Evolutionary conservation across 2,888 invertebrate genomes (phyloP), one percentile per base, ranked within the genome.

Genomic region (Pyralis farinalis): DNA sequence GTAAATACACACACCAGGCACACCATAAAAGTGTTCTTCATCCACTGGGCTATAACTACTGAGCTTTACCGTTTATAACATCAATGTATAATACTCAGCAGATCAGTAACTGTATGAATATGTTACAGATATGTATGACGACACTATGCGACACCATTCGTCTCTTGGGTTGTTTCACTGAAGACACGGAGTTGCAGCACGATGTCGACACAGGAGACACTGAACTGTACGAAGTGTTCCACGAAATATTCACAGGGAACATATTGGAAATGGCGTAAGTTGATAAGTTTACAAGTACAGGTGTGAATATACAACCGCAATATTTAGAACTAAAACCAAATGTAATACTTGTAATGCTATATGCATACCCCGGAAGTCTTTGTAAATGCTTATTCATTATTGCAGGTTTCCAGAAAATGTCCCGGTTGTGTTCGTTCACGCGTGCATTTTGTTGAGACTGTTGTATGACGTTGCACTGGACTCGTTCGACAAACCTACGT

Each of bases 401-500:
- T 73, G 11, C 71, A 94, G 94, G 34, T 93, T 95, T 68, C 92
- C 93, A 1, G 92, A 92, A 7, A 91, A 92, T 43, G 92, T 97
- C 53, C 96, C 97, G 5, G 91, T 93, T 35, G 92, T 94, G 2
- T 89, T 98, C 51, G 92, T 94, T 10, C 96, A 96, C 65, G 95
- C 96, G 0, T 95, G 97, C 67, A 91, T 97, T 33, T 91, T 98
- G 34, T 91, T 98, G 57, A 92, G 98, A 42, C 90, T 98, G 39
- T 86, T 99, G 9, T 98, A 99, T 72, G 98, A 99, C 79, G 95
- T 98, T 63, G 97, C 98, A 0, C 90, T 98, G 53, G 99, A 99
- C 80, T 93, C 96, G 32, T 98, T 97, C 79, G 99, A 99, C 72
- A 96, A 96, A 80, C 95, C 95, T 0, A 93, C 93, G 41, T 90